phyloP scores from a whole-genome alignment of 2,888 invertebrate genomes.

The Limnephilus auricula region DNA sequence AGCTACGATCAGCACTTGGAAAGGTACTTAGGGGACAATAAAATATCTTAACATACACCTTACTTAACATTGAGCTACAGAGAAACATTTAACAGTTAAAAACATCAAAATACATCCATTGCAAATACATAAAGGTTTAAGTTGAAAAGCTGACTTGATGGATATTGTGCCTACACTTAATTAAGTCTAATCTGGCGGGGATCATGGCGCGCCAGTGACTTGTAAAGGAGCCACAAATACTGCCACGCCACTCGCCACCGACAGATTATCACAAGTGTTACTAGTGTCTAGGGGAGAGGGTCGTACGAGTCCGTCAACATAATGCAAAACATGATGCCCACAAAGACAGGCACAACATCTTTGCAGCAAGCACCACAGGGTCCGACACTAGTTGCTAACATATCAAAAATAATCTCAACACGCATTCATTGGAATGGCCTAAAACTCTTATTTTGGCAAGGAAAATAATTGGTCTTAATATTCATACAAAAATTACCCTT shows the following conservation, averaged over 20 bases:
- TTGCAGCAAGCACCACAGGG: slow-evolving; percentile 30
- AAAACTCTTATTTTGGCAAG: slow-evolving; percentile 11
- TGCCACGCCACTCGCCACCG: slow-evolving; percentile 37
- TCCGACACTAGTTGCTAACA: slow-evolving; percentile 49
- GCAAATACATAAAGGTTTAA: slow-evolving; percentile 54
- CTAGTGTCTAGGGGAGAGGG: slow-evolving; percentile 26
- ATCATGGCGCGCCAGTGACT: slow-evolving; percentile 54
- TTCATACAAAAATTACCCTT: not conserved
- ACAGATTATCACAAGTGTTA: slow-evolving; percentile 48
- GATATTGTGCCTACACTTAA: slow-evolving; percentile 73
- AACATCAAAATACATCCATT: slow-evolving; percentile 63
- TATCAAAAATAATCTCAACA: slow-evolving; percentile 20
- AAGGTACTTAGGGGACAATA: slow-evolving; percentile 56
- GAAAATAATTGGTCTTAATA: slow-evolving; percentile 16
- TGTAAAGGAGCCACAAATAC: slow-evolving; percentile 65
- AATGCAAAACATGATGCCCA: slow-evolving; percentile 33
- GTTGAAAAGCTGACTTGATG: slow-evolving; percentile 76
- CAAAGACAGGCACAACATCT: slow-evolving; percentile 65
- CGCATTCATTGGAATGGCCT: slow-evolving; percentile 4
- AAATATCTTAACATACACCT: slow-evolving; percentile 35
- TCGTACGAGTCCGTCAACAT: not conserved
- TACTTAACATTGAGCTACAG: slow-evolving; percentile 51
- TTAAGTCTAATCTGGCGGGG: slow-evolving; percentile 48
- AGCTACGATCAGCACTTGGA: slow-evolving; percentile 64
- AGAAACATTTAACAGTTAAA: slow-evolving; percentile 61